phyloP scores from a whole-genome alignment of 1,140 invertebrate species.

The Bombus affinis region DNA sequence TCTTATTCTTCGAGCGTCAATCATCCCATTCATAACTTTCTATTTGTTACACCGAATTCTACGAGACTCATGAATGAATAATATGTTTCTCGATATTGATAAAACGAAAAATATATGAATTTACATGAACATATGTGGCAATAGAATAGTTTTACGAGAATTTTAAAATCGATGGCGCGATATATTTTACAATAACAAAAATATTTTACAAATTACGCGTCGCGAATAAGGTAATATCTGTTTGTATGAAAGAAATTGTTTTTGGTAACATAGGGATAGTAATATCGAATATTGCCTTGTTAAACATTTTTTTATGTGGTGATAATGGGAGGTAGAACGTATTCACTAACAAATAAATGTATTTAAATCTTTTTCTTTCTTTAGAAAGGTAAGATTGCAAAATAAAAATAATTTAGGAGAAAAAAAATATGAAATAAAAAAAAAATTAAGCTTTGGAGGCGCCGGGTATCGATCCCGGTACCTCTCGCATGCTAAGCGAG shows the following conservation, averaged over 20 bases:
- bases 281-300: neutral
- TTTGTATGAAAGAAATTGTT: neutral
- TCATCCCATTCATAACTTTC: neutral
- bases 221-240: neutral
- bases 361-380: no score
- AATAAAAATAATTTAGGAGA: neutral
- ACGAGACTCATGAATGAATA: neutral
- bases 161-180: neutral
- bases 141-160: neutral
- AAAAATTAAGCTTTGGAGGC: conserved; percentile 83
- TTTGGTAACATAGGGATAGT: neutral
- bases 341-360: neutral
- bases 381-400: neutral
- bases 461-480: conserved; percentile 92
- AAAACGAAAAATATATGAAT: neutral
- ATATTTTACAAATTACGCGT: neutral
- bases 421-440: conserved; percentile 1
- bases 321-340: neutral
- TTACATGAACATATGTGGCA: neutral
- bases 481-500: conserved; percentile 94
- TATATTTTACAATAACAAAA: neutral
- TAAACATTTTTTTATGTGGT: no score
- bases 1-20: neutral
- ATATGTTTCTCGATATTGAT: no score
- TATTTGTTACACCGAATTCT: neutral